Evolutionary conservation across 2,113 vertebrate genomes (phyloP).

Genomic region (Podarcis raffonei): DNA sequence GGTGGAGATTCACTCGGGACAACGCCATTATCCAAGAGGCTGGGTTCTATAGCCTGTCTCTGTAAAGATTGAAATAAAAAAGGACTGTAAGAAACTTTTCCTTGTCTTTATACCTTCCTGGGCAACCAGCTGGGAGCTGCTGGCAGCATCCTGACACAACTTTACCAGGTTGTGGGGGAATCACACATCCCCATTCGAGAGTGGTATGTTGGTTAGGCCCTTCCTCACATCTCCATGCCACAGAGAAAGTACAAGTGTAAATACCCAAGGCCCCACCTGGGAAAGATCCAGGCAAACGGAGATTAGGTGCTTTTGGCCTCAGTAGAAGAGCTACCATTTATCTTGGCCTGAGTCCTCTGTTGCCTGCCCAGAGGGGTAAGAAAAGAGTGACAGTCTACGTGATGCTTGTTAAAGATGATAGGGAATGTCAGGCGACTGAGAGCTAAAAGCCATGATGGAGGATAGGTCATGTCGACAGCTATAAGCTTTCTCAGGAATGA

Average conservation of each 20-base stretch:
- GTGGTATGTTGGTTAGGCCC: neutral
- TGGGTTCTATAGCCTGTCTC: too few relatives aligned
- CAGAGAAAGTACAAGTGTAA: neutral
- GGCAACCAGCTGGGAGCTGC: too few relatives aligned
- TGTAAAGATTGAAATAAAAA: too few relatives aligned
- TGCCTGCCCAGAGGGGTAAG: neutral
- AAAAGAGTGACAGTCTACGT: neutral
- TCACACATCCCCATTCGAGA: neutral
- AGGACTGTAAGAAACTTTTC: too few relatives aligned
- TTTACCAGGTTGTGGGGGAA: neutral
- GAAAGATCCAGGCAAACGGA: neutral
- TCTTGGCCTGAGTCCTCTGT: neutral
- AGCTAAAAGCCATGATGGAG: conserved; percentile 1
- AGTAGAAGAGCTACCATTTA: conserved; percentile 1
- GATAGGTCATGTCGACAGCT: conserved; percentile 19
- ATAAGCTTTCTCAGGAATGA: conserved; percentile 6
- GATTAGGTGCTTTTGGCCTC: neutral
- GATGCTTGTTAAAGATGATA: conserved; percentile 25
- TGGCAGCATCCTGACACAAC: neutral
- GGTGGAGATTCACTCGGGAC: too few relatives aligned
- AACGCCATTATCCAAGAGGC: too few relatives aligned
- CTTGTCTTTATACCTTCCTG: too few relatives aligned
- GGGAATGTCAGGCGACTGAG: neutral
- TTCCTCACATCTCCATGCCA: neutral
- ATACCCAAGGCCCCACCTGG: neutral